phyloP scores from a whole-genome alignment of 1,140 invertebrate species.

The Drosophila insularis region DNA sequence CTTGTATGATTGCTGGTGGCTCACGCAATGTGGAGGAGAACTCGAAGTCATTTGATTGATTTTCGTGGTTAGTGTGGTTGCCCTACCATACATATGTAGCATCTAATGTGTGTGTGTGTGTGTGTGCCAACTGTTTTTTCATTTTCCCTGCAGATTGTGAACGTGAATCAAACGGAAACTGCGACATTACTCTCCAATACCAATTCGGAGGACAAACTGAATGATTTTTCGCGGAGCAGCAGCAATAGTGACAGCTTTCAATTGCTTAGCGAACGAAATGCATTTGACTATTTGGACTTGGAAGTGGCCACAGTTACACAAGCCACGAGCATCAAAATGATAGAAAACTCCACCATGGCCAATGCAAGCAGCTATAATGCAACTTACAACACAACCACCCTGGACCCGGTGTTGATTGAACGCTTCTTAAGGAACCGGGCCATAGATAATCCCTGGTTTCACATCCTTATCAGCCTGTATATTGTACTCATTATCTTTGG shows the following conservation, averaged over 20 bases:
- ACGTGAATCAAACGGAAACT: constrained; percentile 64
- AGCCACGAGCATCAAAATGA: constrained; percentile 13
- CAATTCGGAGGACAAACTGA: constrained; percentile 18
- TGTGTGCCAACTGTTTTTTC: constrained; percentile 12
- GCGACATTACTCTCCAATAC: constrained; percentile 3
- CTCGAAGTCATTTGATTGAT: constrained; percentile 20
- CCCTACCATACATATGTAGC: not conserved
- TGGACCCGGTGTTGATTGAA: constrained; percentile 83
- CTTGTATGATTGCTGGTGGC: constrained; percentile 26
- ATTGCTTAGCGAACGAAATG: constrained; percentile 40
- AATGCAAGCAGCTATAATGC: constrained; percentile 33
- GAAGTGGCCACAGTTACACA: constrained; percentile 8
- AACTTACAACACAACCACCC: constrained; percentile 1
- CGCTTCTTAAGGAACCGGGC: constrained; percentile 86
- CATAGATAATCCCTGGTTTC: constrained; percentile 86
- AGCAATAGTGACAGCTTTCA: constrained; percentile 32
- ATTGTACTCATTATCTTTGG: constrained; percentile 89
- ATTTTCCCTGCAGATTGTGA: constrained; percentile 53
- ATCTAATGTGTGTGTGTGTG: constrained; percentile 13
- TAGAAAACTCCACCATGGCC: constrained; percentile 21
- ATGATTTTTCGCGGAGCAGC: constrained; percentile 13
- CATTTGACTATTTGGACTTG: constrained; percentile 53
- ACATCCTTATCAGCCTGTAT: constrained; percentile 88
- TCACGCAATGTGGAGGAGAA: constrained; percentile 34
- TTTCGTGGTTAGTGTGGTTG: constrained; percentile 18